phyloP scores from a whole-genome alignment of 2,797 vertebrate species.

The Cichlasoma orientale region DNA sequence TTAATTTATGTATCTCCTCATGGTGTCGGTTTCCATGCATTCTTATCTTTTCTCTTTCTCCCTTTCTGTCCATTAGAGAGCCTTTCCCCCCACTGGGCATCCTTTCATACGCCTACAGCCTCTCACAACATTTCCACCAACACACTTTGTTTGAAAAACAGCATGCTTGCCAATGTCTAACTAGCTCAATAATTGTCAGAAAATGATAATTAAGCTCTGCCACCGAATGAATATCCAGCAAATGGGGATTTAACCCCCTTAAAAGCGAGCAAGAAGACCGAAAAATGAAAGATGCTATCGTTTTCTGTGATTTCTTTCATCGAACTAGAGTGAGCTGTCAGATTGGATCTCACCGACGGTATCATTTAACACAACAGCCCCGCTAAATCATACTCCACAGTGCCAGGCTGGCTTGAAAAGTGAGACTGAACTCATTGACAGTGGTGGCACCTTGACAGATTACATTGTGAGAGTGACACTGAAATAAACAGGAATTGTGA shows the following conservation, averaged over 20 bases:
- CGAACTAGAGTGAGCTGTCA: conserved; percentile 51
- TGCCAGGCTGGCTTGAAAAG: conserved; percentile 30
- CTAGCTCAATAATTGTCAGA: conserved; percentile 16
- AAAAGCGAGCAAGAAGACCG: not conserved
- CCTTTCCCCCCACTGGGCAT: conserved; percentile 26
- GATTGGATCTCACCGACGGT: conserved; percentile 32
- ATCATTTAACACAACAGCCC: conserved; percentile 57
- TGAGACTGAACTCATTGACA: conserved; percentile 50
- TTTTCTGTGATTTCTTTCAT: conserved; percentile 13
- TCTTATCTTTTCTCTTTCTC: conserved; percentile 23
- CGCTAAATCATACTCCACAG: conserved; percentile 52
- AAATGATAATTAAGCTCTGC: conserved; percentile 14
- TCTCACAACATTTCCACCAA: conserved; percentile 46
- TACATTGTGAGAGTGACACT: conserved; percentile 55
- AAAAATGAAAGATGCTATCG: conserved; percentile 27
- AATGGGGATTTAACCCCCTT: conserved; percentile 11
- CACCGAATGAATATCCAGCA: not conserved
- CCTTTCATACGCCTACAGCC: conserved; percentile 43
- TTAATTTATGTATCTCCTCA: conserved; percentile 5
- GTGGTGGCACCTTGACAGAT: conserved; percentile 59
- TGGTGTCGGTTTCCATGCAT: conserved; percentile 1
- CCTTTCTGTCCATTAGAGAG: conserved; percentile 26
- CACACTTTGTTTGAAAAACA: conserved; percentile 45
- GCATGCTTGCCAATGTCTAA: conserved; percentile 26
- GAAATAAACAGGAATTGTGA: conserved; percentile 53